Evolutionary conservation across 2,888 invertebrate species (phyloP).

Genomic region (Stictocephala bisonia): DNA sequence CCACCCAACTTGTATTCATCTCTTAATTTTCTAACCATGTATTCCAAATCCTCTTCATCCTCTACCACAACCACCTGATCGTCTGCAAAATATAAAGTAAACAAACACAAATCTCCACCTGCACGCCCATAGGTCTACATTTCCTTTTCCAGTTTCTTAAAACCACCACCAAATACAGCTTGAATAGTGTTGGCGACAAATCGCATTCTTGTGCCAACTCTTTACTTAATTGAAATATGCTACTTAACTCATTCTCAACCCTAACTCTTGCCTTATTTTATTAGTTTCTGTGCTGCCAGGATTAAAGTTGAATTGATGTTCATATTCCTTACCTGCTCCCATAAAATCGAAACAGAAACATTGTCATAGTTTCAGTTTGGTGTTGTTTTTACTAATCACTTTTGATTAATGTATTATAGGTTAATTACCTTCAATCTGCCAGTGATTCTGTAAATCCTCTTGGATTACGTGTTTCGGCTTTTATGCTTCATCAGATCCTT

Average conservation of each 20-base stretch:
- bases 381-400: too few relatives aligned
- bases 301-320: too few relatives aligned
- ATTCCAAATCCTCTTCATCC: constrained; percentile 50
- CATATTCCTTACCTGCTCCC: too few relatives aligned
- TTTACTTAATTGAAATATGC: neutral
- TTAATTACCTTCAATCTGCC: too few relatives aligned
- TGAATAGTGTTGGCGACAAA: constrained; percentile 9
- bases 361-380: too few relatives aligned
- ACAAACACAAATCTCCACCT: constrained; percentile 29
- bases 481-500: too few relatives aligned
- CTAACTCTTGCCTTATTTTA: too few relatives aligned
- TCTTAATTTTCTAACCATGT: constrained; percentile 51
- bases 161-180: neutral
- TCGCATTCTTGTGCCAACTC: neutral
- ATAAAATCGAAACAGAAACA: too few relatives aligned
- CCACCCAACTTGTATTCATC: constrained; percentile 51
- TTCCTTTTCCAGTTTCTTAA: neutral
- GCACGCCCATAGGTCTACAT: constrained; percentile 25
- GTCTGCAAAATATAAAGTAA: constrained; percentile 52
- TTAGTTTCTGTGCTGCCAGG: too few relatives aligned
- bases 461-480: too few relatives aligned
- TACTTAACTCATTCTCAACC: neutral
- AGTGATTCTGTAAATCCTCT: too few relatives aligned
- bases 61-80: constrained; percentile 52
- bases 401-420: too few relatives aligned